phyloP scores from a whole-genome alignment of 2,113 vertebrate species.

The Tor tambroides region DNA sequence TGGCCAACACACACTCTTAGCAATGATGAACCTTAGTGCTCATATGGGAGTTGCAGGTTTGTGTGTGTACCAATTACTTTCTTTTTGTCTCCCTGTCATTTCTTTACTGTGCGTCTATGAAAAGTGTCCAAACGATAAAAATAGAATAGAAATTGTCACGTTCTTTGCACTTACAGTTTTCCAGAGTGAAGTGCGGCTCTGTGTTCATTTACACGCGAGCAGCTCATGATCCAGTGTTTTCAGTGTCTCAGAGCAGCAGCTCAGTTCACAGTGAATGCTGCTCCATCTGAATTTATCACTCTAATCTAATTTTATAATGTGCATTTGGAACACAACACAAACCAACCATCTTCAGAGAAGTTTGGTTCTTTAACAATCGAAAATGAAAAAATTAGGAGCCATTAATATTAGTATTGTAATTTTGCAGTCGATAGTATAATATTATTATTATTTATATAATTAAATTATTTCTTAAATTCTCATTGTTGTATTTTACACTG shows the following conservation, averaged over 20 bases:
- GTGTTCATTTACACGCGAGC: not conserved
- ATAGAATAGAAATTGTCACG: too few relatives aligned
- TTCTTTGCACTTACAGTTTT: too few relatives aligned
- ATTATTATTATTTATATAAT: not conserved
- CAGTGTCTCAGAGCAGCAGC: too few relatives aligned
- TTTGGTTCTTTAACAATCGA: not conserved
- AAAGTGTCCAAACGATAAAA: not conserved
- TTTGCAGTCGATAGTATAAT: not conserved
- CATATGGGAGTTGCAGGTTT: not conserved
- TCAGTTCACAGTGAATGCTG: too few relatives aligned
- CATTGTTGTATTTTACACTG: too few relatives aligned
- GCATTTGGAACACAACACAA: too few relatives aligned
- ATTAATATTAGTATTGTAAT: not conserved
- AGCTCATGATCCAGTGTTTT: too few relatives aligned
- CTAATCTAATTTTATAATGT: too few relatives aligned
- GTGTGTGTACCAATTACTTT: not conserved
- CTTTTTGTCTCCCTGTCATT: not conserved
- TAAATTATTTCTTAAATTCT: not conserved
- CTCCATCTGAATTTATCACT: too few relatives aligned
- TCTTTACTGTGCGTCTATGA: not conserved
- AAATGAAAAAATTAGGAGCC: not conserved
- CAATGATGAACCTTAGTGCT: not conserved
- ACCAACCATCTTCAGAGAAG: too few relatives aligned
- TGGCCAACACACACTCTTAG: not conserved
- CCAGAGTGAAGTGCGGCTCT: not conserved